phyloP scores from a whole-genome alignment of 2,888 invertebrate genomes.

The Gastracanthus pulcherrimus region DNA sequence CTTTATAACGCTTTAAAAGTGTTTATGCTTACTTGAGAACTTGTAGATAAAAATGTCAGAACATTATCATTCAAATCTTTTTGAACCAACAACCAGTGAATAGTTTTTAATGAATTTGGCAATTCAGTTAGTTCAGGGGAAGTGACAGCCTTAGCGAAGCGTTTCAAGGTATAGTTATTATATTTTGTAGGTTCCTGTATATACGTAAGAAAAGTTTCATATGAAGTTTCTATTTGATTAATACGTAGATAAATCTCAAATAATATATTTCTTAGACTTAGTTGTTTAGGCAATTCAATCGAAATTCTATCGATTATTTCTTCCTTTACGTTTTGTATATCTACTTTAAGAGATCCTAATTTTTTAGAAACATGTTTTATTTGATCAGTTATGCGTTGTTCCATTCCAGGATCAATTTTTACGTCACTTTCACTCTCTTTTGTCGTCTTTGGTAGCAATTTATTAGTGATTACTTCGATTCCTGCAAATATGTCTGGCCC shows the following conservation, averaged over 20 bases:
- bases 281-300: background rate
- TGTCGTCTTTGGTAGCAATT: background rate
- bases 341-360: background rate
- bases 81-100: slow-evolving; percentile 7
- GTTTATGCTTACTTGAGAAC: background rate
- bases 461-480: background rate
- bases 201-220: background rate
- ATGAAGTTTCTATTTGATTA: slow-evolving; percentile 16
- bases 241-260: slow-evolving; percentile 5
- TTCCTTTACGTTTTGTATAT: background rate
- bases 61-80: background rate
- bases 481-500: background rate
- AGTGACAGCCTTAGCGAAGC: background rate
- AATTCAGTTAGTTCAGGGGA: background rate
- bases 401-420: background rate
- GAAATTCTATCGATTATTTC: background rate
- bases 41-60: background rate
- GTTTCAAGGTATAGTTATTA: background rate
- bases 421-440: slow-evolving; percentile 13
- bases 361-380: background rate
- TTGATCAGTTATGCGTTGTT: slow-evolving; percentile 3
- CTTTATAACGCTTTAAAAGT: no score
- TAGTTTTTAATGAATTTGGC: slow-evolving; percentile 5
- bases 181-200: background rate
- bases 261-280: background rate